Conservation (phyloP, 2,797 vertebrate genomes). For the Pseudotriccus pelzelni region DNA sequence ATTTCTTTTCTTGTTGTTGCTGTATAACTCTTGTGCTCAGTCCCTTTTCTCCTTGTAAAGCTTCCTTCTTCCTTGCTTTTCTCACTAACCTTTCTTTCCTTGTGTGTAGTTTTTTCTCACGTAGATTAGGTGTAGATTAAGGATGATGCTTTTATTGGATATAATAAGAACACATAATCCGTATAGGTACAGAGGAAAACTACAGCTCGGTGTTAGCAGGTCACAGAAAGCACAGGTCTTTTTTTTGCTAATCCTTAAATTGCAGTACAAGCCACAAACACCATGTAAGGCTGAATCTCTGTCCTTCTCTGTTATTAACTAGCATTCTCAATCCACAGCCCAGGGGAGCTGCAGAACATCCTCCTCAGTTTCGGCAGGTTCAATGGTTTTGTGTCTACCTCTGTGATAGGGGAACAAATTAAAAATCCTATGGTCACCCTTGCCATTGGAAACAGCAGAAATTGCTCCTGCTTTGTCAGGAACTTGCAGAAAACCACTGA, state of each 20-base stretch:
- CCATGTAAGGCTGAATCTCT: rapidly evolving
- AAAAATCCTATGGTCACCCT: no score
- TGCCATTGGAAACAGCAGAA: no score
- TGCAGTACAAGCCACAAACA: background rate
- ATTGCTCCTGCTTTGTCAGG: no score
- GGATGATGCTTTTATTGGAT: background rate
- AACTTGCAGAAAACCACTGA: background rate
- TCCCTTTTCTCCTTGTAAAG: background rate
- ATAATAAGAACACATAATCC: background rate
- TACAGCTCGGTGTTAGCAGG: background rate
- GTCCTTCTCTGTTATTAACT: background rate
- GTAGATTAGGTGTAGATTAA: background rate
- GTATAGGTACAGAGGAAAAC: background rate
- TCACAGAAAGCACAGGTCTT: background rate
- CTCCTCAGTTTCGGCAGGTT: background rate
- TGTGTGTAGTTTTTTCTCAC: background rate
- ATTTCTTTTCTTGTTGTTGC: background rate
- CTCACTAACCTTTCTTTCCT: background rate
- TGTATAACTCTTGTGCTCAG: background rate
- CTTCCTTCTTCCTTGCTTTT: background rate
- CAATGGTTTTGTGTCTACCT: no score
- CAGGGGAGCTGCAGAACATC: background rate
- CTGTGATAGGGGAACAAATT: no score
- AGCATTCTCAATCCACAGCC: background rate
- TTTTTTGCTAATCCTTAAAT: background rate